These are phyloP conservation scores for Noctua pronuba DNA, from an alignment of 2,888 invertebrate genomes.

Conservation along the genomic window DNA sequence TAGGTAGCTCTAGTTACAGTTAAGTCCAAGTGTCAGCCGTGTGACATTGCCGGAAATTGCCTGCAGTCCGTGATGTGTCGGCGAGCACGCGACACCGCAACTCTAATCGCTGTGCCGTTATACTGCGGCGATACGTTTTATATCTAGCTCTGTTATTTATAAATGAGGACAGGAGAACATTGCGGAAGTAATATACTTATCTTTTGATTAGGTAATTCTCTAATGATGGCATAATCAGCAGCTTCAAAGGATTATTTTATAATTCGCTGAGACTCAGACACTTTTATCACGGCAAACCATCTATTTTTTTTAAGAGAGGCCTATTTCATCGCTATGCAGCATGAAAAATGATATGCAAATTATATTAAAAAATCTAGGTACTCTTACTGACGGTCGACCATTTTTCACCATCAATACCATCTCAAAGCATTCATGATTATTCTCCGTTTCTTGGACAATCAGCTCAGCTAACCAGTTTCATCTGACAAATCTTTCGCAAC, in stretches of 20 bases:
- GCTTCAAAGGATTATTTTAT: background rate
- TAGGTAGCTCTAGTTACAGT: background rate
- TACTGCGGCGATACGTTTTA: conserved; percentile 34
- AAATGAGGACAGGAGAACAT: conserved; percentile 10
- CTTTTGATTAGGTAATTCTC: background rate
- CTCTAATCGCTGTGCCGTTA: conserved; percentile 35
- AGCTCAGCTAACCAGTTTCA: background rate
- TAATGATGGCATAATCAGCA: background rate
- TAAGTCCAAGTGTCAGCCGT: conserved; percentile 58
- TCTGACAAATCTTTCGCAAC: too few relatives aligned
- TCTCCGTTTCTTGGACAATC: background rate
- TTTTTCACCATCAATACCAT: too few relatives aligned
- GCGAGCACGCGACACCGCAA: conserved; percentile 70
- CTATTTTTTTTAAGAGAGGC: background rate
- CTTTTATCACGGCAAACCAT: background rate
- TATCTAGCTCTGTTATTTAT: conserved; percentile 6
- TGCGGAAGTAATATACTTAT: background rate
- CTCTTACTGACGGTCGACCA: too few relatives aligned
- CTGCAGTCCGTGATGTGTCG: conserved; percentile 57
- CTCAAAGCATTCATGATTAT: background rate
- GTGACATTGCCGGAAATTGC: conserved; percentile 67
- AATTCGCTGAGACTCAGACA: background rate
- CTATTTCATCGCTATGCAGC: background rate
- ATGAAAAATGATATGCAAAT: background rate
- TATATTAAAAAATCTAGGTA: background rate